Evolutionary conservation across 1,140 invertebrate genomes (phyloP).

Genomic region (Alviniconcha marisindica): DNA sequence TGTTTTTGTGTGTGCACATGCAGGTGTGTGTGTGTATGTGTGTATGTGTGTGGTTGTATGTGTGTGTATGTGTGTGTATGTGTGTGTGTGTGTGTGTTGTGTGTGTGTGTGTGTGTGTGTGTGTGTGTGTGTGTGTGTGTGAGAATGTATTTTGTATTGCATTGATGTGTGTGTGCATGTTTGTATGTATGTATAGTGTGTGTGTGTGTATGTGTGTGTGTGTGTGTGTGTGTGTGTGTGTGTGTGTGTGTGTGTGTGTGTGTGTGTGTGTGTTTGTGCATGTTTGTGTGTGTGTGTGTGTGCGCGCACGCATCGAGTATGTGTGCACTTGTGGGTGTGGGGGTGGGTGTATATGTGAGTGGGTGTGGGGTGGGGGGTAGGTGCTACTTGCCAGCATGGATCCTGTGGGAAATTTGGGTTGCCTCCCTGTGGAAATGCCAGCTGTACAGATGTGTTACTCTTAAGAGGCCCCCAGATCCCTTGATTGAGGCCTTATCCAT

Average conservation of each 20-base stretch:
- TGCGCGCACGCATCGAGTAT: no score
- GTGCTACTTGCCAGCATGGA: no score
- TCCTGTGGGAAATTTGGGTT: no score
- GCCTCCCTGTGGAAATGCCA: no score
- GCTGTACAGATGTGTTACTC: no score
- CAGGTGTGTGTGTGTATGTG: neutral
- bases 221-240: neutral
- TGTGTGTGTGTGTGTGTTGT: neutral
- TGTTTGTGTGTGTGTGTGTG: neutral
- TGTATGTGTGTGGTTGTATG: neutral
- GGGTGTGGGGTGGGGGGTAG: no score
- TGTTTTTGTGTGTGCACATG: neutral
- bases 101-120: conserved; percentile 7
- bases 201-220: neutral
- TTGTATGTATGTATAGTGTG: neutral
- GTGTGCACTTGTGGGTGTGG: no score
- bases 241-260: conserved; percentile 78
- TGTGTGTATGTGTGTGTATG: neutral
- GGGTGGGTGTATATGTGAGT: no score
- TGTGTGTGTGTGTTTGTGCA: conserved; percentile 50
- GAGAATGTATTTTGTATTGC: no score
- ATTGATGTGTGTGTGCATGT: neutral
- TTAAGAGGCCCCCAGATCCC: no score
- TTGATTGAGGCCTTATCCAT: no score
- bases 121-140: neutral